Percentiles rank a stretch among this genome's conserved stretches.
Evolutionary conservation across 1,140 invertebrate genomes (phyloP).

Genomic region (Galleria mellonella): DNA sequence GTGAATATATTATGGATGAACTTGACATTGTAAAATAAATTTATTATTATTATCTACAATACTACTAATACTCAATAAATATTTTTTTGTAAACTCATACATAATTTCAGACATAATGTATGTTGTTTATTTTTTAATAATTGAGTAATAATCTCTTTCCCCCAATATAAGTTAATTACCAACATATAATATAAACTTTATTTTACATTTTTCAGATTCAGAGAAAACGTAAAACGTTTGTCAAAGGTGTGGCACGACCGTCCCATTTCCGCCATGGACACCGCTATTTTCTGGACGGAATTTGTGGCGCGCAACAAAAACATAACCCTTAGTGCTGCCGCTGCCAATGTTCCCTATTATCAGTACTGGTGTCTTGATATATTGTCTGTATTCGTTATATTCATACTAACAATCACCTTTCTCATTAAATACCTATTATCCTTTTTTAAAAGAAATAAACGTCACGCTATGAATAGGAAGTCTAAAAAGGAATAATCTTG

Average conservation of each 20-base stretch:
- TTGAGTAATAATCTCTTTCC: no score
- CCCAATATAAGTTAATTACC: no score
- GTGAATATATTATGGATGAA: no score
- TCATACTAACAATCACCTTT: neutral
- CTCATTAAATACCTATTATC: neutral
- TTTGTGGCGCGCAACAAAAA: constrained; percentile 68
- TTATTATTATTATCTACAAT: no score
- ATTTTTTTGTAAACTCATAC: no score
- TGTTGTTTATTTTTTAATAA: no score
- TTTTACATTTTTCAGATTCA: constrained; percentile 36
- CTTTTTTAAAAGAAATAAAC: neutral
- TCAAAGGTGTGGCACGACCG: constrained; percentile 75
- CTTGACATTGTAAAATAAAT: no score
- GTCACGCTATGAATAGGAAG: constrained; percentile 6
- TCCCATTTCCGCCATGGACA: constrained; percentile 67
- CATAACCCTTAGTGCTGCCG: constrained; percentile 47
- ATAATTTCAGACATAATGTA: no score
- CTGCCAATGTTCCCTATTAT: constrained; percentile 32
- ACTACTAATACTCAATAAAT: no score
- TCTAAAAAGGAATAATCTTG: constrained; percentile 14
- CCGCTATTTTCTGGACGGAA: constrained; percentile 75
- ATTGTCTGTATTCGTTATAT: constrained; percentile 10
- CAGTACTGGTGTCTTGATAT: constrained; percentile 39
- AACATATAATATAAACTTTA: no score
- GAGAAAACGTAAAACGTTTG: constrained; percentile 57